phyloP scores from a whole-genome alignment of 2,113 vertebrate genomes.

The Carollia perspicillata region DNA sequence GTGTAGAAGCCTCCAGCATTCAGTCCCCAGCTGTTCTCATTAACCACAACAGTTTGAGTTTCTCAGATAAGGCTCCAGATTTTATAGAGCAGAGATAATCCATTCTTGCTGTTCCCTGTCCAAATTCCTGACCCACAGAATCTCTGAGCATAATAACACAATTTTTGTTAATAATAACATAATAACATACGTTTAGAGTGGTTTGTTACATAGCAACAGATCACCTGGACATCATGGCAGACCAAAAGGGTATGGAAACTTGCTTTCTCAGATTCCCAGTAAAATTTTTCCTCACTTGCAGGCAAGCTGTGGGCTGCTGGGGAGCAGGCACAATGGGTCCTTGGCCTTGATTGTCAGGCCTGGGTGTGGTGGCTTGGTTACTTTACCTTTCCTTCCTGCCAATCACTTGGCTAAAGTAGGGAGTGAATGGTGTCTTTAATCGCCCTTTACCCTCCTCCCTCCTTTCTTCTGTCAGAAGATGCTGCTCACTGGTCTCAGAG shows the following conservation, averaged over 20 bases:
- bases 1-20: background rate
- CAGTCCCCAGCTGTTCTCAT: background rate
- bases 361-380: background rate
- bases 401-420: background rate
- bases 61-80: background rate
- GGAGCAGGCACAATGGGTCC: background rate
- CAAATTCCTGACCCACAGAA: background rate
- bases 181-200: no score
- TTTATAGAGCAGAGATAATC: background rate
- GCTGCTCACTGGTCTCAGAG: background rate
- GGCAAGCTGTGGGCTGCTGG: background rate
- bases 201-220: background rate
- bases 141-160: background rate
- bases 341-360: background rate
- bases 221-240: background rate
- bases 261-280: background rate
- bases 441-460: background rate
- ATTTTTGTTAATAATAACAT: no score
- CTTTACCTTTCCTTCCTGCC: conserved; percentile 14
- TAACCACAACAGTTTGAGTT: background rate
- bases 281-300: background rate
- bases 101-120: background rate
- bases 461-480: background rate
- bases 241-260: background rate
- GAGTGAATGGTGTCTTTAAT: background rate